Evolutionary conservation across 2,797 vertebrate species (phyloP), one percentile per base, ranked within the genome.

Genomic region (Austrolebias charrua): DNA sequence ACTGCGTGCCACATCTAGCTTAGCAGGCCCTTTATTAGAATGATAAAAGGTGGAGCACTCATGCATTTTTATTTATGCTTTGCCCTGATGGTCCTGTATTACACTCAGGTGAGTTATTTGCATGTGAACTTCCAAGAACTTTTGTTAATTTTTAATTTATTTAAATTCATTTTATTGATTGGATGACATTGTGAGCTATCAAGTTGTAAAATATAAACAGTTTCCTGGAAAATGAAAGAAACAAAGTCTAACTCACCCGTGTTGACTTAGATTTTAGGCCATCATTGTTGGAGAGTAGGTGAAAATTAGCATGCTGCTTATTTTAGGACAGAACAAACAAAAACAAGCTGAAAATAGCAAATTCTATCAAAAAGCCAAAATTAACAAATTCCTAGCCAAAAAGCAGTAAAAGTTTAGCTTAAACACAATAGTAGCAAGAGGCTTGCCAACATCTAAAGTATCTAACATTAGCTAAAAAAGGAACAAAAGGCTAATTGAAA

Each of bases 241-340:
- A 38, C 51, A 58, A 53, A 54, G 56, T 67, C 47, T 29, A 55
- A 56, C 12, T 18, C 42, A 1, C 3, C n/a, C 24, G 20, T 48
- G 63, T 58, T 59, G 18, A 12, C 4, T 12, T 8, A 35, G 13
- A 47, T 0, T n/a, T 2, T 19, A 31, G 6, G 10, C 10, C 2
- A 4, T 0, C 11, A 11, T 7, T 35, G 24, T 24, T 24, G 10
- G 10, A 35, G 33, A 8, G 7, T 7, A 35, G 33, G 7, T 35
- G 33, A 35, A 35, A 35, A 7, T 35, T 35, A 9, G 7, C 33
- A 35, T 35, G 10, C 33, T 35, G 33, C 7, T 35, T 9, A 35
- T 35, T 35, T 35, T 8, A 35, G 10, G 9, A 35, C 10, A 9
- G 33, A 35, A 35, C 6, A 35, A 35, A 7, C 33, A 9, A 8